Evolutionary conservation across 2,797 vertebrate species (phyloP).

Genomic region (Odontamblyopus lacepedii): DNA sequence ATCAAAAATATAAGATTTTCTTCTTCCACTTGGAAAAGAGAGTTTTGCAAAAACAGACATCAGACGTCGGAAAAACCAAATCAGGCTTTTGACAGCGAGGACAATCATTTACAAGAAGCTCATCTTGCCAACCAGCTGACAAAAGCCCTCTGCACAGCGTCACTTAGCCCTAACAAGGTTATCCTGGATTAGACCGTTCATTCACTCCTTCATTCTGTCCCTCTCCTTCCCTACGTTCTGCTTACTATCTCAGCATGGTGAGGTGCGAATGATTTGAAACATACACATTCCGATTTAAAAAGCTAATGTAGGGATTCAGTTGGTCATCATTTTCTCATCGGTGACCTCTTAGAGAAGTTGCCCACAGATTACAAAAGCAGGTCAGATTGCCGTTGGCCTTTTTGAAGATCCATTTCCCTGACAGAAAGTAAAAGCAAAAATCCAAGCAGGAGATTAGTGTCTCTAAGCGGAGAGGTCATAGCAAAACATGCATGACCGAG

Average conservation of each 20-base stretch:
- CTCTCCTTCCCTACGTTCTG: slow-evolving; percentile 66
- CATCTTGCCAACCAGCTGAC: slow-evolving; percentile 79
- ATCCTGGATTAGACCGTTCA: slow-evolving; percentile 73
- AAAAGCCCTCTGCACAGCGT: slow-evolving; percentile 80
- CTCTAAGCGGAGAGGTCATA: slow-evolving; percentile 49
- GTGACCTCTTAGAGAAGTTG: slow-evolving; percentile 55
- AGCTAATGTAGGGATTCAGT: slow-evolving; percentile 78
- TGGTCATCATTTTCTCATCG: slow-evolving; percentile 80
- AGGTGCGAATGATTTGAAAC: slow-evolving; percentile 78
- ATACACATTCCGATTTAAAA: slow-evolving; percentile 76
- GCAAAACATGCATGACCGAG: slow-evolving; percentile 68
- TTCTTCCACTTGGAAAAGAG: slow-evolving; percentile 24
- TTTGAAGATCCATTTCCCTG: slow-evolving; percentile 66
- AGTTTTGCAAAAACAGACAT: slow-evolving; percentile 39
- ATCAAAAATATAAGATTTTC: slow-evolving; percentile 9
- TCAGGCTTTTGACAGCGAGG: slow-evolving; percentile 60
- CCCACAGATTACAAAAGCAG: slow-evolving; percentile 72
- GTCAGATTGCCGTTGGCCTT: slow-evolving; percentile 59
- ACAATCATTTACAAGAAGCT: slow-evolving; percentile 70
- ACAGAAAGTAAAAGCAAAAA: slow-evolving; percentile 71
- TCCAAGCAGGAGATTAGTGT: slow-evolving; percentile 63
- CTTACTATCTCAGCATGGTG: slow-evolving; percentile 71
- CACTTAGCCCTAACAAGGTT: slow-evolving; percentile 82
- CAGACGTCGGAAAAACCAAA: slow-evolving; percentile 56
- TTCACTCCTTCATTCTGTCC: slow-evolving; percentile 63